Conservation (phyloP, 2,797 vertebrate genomes). For the Tapirus indicus region DNA sequence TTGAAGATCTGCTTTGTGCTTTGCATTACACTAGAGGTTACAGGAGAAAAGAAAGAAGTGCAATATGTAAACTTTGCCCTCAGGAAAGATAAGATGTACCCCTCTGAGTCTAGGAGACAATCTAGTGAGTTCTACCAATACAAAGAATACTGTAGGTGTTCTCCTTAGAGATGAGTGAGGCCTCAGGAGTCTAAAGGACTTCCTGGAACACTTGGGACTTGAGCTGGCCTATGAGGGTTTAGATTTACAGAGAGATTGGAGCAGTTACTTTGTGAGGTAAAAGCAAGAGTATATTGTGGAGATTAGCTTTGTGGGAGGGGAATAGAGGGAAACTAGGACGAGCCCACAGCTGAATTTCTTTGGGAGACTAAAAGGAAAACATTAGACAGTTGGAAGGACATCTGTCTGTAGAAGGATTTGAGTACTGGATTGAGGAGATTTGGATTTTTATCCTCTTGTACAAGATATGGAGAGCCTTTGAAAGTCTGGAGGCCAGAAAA, state of each 20-base stretch:
- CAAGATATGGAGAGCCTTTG: background rate
- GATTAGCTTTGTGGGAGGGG: conserved; percentile 17
- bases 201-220: conserved; percentile 57
- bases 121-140: background rate
- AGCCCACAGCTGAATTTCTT: conserved; percentile 50
- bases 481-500: conserved; percentile 14
- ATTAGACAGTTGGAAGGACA: background rate
- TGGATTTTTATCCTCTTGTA: conserved; percentile 52
- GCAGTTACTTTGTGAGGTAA: conserved; percentile 48
- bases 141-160: conserved; percentile 45
- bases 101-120: background rate
- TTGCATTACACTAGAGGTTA: background rate
- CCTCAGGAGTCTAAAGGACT: conserved; percentile 62
- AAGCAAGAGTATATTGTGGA: conserved; percentile 33
- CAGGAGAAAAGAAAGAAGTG: background rate
- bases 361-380: background rate
- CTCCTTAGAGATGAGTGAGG: conserved; percentile 18
- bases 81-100: conserved; percentile 10
- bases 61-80: conserved; percentile 5
- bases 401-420: background rate
- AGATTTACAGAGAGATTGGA: conserved; percentile 68
- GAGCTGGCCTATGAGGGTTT: conserved; percentile 29
- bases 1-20: conserved; percentile 48
- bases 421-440: conserved; percentile 28
- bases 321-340: background rate